Base-by-base conservation (phyloP, 53 echinoderm and acorn worm species). In the Stichopus horrens region DNA sequence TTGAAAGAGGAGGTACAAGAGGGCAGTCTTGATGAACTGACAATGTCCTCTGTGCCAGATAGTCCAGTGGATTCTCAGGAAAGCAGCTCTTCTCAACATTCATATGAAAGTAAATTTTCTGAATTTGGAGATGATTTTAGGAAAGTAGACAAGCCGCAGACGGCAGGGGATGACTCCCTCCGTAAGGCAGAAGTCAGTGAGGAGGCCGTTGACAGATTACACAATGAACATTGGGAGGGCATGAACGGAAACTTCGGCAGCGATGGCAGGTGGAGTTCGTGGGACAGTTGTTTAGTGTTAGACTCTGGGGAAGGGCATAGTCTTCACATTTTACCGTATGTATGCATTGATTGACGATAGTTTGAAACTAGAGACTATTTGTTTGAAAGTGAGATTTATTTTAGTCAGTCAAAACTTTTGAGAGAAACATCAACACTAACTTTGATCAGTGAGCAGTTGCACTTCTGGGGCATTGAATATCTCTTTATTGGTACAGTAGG, bases 261-360 rank as follows among this genome's bases (percentile, higher is more conserved):
- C 86, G 83, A 87, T 7, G 88, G 89, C 7, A 86, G 89, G 55
- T 99, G 99, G 99, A 94, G 77, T 74, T 93, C 93, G 22, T 99
- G 95, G 99, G 90, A 90, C 53, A 88, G 94, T 87, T 92, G 92
- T 83, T 83, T 96, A 21, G 88, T 92, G 11, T 89, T 91, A 23
- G 58, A 91, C 74, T 87, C 89, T 18, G 83, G 89, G 54, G 92
- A 88, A 11, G 94, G 93, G 57, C 80, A 91, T 77, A 91, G 93
- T 86, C 89, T 99, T 89, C 99, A 99, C 92, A 99, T 99, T 89
- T 87, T 99, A 92, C 99, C 99, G 4, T 99, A 99, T 90, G 94
- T 99, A 76, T 94, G 94, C 87, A 76, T 96, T 52, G 96, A 96
- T 79, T 96, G 83, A 87, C 88, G 74, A 55, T 58, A 71, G 54